A percentile compares a stretch with the other conserved stretches of the same genome.
Conservation (phyloP, 2,797 vertebrate genomes). For the Spinus pinus region DNA sequence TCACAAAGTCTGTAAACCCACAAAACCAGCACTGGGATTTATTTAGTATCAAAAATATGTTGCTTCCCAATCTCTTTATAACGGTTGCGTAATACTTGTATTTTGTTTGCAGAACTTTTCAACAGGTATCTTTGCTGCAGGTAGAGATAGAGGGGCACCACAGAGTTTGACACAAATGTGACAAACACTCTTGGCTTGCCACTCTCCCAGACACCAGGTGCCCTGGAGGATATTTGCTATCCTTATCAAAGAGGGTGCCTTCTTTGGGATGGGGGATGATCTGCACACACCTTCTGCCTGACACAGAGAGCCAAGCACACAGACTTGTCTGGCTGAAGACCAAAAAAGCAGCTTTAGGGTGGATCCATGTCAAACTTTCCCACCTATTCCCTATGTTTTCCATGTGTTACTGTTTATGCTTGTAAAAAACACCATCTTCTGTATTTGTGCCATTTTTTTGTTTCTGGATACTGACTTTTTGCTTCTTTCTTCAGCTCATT, state of each 20-base stretch:
- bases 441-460: neutral
- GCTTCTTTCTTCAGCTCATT: neutral
- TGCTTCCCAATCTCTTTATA: neutral
- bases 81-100: neutral
- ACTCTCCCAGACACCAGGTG: neutral
- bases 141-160: neutral
- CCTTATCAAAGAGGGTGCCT: neutral
- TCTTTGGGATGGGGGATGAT: neutral
- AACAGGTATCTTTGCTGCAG: neutral
- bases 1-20: slow-evolving; percentile 19
- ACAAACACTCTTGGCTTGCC: neutral
- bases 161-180: neutral
- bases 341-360: neutral
- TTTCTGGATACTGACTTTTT: neutral
- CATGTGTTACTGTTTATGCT: neutral
- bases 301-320: neutral
- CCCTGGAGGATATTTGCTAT: neutral
- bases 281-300: neutral
- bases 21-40: neutral
- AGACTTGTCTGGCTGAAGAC: neutral
- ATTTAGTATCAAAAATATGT: neutral
- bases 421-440: neutral
- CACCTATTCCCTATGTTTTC: neutral
- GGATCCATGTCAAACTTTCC: neutral
- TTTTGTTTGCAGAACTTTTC: neutral